phyloP scores from a whole-genome alignment of 2,888 invertebrate genomes.

The Scaptomyza cyrtandrae region DNA sequence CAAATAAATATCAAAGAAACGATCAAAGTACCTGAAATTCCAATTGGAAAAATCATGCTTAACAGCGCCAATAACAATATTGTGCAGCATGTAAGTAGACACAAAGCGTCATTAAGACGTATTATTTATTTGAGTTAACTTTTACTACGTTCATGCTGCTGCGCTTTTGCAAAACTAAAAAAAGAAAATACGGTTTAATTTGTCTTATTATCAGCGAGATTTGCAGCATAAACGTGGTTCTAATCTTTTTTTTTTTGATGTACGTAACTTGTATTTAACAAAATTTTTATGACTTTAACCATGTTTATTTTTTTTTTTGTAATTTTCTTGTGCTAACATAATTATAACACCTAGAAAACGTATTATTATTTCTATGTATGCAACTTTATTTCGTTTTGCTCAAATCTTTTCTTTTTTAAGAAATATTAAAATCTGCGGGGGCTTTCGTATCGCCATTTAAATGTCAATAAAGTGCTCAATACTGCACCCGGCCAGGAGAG shows the following conservation, averaged over 20 bases:
- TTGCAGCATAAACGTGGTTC: not conserved
- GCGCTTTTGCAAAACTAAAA: not conserved
- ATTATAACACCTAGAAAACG: not conserved
- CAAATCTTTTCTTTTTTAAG: too few species aligned
- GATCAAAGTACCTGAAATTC: conserved; percentile 48
- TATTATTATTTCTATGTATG: not conserved
- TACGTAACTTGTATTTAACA: not conserved
- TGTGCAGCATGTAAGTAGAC: conserved; percentile 79
- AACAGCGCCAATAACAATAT: conserved; percentile 74
- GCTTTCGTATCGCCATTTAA: too few species aligned
- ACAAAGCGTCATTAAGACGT: conserved; percentile 41
- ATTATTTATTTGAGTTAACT: conserved; percentile 29
- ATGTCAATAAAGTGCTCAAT: too few species aligned
- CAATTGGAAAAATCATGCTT: conserved; percentile 74
- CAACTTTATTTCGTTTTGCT: too few species aligned
- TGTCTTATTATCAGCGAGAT: not conserved
- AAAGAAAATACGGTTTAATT: not conserved
- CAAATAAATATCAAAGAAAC: conserved; percentile 27
- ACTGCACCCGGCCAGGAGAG: too few species aligned
- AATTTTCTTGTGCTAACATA: not conserved
- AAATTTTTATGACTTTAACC: not conserved
- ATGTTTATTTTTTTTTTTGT: not conserved
- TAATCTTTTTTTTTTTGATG: not conserved
- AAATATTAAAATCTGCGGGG: too few species aligned
- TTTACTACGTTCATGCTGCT: conserved; percentile 25